Evolutionary conservation across 1,140 invertebrate species (phyloP).

Genomic region (Hetaerina americana): DNA sequence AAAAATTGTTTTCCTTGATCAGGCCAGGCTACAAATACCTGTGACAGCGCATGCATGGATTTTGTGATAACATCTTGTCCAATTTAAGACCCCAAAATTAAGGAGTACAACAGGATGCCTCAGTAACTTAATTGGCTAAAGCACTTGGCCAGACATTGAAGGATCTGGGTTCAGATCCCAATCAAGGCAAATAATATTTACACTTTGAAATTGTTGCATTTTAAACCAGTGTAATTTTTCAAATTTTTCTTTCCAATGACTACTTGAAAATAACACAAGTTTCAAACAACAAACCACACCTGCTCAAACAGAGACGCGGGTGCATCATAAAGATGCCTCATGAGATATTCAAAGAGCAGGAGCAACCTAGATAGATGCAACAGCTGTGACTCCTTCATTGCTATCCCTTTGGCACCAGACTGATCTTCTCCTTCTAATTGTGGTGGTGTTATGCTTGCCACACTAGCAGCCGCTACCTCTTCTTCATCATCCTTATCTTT

Average conservation of each 20-base stretch:
- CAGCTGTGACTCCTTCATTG: constrained; percentile 52
- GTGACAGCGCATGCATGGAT: no score
- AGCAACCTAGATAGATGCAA: constrained; percentile 71
- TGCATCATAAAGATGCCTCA: constrained; percentile 88
- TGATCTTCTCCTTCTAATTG: not conserved
- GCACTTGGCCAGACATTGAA: no score
- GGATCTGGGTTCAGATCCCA: no score
- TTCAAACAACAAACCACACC: constrained; percentile 31
- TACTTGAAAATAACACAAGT: not conserved
- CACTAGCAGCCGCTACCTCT: not conserved
- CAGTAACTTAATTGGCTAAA: no score
- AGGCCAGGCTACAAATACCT: no score
- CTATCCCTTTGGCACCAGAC: not conserved
- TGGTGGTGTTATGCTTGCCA: no score
- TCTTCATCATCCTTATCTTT: not conserved
- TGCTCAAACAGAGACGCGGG: constrained; percentile 61
- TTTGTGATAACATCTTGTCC: not conserved
- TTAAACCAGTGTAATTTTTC: constrained; percentile 9
- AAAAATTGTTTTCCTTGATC: no score
- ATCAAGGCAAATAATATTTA: no score
- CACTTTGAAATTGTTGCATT: no score
- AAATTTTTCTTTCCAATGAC: no score
- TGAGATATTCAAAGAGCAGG: constrained; percentile 86
- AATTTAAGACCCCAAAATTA: constrained; percentile 9
- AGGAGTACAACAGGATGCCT: no score